Base-by-base conservation (phyloP, 2,797 vertebrate species). In the Vespertilio murinus region DNA sequence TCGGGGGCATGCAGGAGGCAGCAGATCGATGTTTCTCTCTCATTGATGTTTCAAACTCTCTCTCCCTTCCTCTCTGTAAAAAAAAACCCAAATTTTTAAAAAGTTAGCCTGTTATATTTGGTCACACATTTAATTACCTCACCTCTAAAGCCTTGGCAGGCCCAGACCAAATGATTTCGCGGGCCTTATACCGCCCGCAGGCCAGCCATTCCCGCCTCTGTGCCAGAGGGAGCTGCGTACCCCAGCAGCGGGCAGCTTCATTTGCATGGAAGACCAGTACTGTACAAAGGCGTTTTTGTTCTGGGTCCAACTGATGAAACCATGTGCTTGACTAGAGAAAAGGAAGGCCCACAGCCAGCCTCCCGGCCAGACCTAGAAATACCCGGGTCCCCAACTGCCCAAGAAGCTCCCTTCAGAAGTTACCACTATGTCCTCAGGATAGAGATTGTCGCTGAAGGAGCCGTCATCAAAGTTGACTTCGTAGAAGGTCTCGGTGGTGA, bases 391-490 rank as follows among this genome's bases (percentile, higher is more conserved):
- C 88, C 45, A 92, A 81, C 30, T 20, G 79, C 65, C 74, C 54
- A 23, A 33, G 40, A 59, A 77, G 54, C 35, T 30, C 64, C 69
- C 54, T 38, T 49, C 17, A 93, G 82, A 86, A 52, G 70, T 90
- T 96, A 99, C 99, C 99, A 99, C 99, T 40, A 99, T 99, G 97
- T 99, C 99, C 96, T 99, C 99, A 4, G 99, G 99, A 94, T 99
- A 99, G 61, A 99, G 99, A 97, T 99, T 99, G 97, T 99, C 99
- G 1, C 99, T 99, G 98, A 99, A 99, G 74, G 99, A 99, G 42
- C 99, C 99, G n/a, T 99, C 99, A 61, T 99, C 99, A 0, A 99
- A 99, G 96, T 99, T 98, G 90, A 99, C 99, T 97, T 99, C 99
- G 0, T 99, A 99, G 98, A 99, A 99, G 33, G 99, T 99, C 97